Percentiles rank a stretch among this genome's conserved stretches.
Conservation (phyloP, 2,797 vertebrate genomes). For the Luscinia megarhynchos region DNA sequence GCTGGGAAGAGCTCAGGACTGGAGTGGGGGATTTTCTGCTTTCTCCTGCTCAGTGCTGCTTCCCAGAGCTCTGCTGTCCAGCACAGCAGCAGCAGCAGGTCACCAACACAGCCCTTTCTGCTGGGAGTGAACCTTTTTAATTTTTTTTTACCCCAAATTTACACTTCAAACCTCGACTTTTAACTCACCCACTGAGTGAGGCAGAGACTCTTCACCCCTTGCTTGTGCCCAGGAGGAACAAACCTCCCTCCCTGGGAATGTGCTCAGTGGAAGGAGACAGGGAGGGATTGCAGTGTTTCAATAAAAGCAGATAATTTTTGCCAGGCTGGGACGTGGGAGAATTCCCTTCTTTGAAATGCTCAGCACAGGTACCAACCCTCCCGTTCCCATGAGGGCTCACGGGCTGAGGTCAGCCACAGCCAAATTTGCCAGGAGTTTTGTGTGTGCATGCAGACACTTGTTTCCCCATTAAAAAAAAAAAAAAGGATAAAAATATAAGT, state of each 20-base stretch:
- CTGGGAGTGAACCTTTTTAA: neutral
- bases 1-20: neutral
- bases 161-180: neutral
- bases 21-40: neutral
- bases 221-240: neutral
- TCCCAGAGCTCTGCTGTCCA: neutral
- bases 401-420: constrained; percentile 18
- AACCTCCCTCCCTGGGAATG: neutral
- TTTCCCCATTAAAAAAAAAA: neutral
- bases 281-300: neutral
- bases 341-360: constrained; percentile 24
- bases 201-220: neutral
- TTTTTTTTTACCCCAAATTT: neutral
- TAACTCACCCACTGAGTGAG: neutral
- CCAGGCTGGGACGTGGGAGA: neutral
- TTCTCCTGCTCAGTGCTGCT: neutral
- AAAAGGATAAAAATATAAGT: neutral
- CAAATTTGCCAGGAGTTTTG: neutral
- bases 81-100: neutral
- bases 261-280: neutral
- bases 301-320: neutral
- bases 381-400: neutral
- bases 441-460: constrained; percentile 1
- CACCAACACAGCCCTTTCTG: neutral
- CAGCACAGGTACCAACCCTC: neutral